A percentile compares a stretch with the other conserved stretches of the same genome.
phyloP scores from a whole-genome alignment of 2,113 vertebrate species.

The Odobenus rosmarus region DNA sequence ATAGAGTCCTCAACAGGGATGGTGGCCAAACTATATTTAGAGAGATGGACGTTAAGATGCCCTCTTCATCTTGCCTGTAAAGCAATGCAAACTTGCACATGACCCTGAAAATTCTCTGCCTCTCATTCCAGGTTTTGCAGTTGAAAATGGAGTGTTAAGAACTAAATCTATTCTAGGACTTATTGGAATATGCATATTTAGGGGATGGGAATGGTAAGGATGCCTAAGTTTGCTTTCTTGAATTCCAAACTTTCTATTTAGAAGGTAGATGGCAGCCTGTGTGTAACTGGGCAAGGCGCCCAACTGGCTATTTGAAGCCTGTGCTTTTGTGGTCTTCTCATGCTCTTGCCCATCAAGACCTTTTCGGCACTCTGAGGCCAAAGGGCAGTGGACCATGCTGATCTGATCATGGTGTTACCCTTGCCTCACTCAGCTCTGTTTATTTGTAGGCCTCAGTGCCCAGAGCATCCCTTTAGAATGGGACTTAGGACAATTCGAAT shows the following conservation, averaged over 20 bases:
- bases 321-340: accelerated
- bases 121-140: neutral
- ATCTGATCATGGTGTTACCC: neutral
- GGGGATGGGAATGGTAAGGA: neutral
- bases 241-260: neutral
- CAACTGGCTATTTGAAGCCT: neutral
- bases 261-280: neutral
- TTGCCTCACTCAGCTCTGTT: neutral
- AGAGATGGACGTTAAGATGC: neutral
- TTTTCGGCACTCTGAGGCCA: neutral
- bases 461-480: neutral
- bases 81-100: neutral
- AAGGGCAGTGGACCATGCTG: neutral
- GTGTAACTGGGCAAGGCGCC: neutral
- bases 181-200: neutral
- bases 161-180: neutral
- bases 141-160: conserved; percentile 2
- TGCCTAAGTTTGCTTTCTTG: neutral
- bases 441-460: neutral
- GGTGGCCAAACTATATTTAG: neutral
- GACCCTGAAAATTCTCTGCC: neutral
- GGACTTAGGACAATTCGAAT: neutral
- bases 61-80: neutral
- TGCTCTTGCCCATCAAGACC: neutral
- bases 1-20: neutral